Base-by-base conservation (phyloP, 2,888 invertebrate genomes). In the Pantelozetes paolii region DNA sequence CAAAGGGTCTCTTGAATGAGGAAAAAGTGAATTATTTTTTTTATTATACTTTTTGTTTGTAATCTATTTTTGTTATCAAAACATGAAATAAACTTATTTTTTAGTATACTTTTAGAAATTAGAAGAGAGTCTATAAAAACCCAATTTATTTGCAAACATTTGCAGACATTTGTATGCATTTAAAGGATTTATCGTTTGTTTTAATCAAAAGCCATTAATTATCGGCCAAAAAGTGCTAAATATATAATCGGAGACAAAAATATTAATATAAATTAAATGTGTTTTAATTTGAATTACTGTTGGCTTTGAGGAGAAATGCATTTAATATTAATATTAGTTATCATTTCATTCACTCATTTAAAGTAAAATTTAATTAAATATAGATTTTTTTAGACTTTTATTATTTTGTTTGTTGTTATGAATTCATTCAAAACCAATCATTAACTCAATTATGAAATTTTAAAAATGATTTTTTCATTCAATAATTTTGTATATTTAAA, bases 151-250 rank as follows among this genome's bases (percentile, higher is more conserved):
- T 18, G 6, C 30, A 32, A 62, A 62, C 59, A 62, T 62, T 62
- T 57, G 30, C 13, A 57, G 26, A 13, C 30, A 11, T 57, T 62
- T 62, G 45, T 15, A 36, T 36, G 36, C 11, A 11, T 36, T 36
- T 36, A 45, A 62, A 62, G 26, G n/a, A 9, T 20, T 62, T 62
- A 62, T 62, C 59, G 26, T 28, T 32, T n/a, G 32, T 26, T 11
- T 32, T 62, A 32, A 62, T 62, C 59, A 32, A 30, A 62, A 26
- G 32, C 32, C 59, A 62, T 62, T 62, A 62, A 62, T 62, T 62
- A 62, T 62, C 30, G 59, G 32, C 59, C 15, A 62, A 54, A 54
- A 62, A 32, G 59, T 62, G 59, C 30, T 62, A 62, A 62, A 62
- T 62, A 62, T 36, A 36, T 36, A 36, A 9, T 8, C 9, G 1